Conservation (phyloP, 2,113 vertebrate species). For the Ptyas mucosa region DNA sequence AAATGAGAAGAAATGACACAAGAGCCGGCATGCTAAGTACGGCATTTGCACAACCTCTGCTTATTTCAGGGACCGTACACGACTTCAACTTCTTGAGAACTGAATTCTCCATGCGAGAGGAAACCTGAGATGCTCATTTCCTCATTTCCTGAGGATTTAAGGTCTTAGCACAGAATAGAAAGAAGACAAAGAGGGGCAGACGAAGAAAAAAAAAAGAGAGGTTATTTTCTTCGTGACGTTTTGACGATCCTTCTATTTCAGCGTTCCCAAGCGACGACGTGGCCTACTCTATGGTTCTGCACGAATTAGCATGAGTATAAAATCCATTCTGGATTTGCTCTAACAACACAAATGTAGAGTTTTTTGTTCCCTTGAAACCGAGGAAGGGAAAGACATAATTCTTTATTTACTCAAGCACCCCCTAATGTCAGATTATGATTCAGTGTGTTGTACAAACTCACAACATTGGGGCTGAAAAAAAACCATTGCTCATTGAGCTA, state of each 20-base stretch:
- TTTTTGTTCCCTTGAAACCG: neutral
- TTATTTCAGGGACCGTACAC: neutral
- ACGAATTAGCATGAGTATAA: neutral
- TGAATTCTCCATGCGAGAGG: too few species aligned
- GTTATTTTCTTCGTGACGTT: neutral
- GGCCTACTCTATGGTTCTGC: neutral
- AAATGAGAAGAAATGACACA: neutral
- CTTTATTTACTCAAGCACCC: neutral
- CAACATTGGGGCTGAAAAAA: neutral
- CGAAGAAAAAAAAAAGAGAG: too few species aligned
- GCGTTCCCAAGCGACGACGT: neutral
- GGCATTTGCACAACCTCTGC: neutral
- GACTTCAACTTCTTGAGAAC: neutral
- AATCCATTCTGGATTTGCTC: neutral
- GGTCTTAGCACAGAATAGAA: neutral
- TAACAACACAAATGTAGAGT: neutral
- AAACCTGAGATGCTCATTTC: neutral
- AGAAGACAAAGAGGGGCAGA: neutral
- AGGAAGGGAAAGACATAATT: constrained; percentile 10
- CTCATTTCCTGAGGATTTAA: neutral
- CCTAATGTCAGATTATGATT: neutral
- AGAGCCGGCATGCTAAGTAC: neutral
- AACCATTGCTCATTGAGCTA: neutral
- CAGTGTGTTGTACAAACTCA: neutral
- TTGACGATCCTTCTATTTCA: neutral